Percentiles rank a stretch among this genome's conserved stretches.
Conservation (phyloP, 2,797 vertebrate genomes). For the Periparus ater region DNA sequence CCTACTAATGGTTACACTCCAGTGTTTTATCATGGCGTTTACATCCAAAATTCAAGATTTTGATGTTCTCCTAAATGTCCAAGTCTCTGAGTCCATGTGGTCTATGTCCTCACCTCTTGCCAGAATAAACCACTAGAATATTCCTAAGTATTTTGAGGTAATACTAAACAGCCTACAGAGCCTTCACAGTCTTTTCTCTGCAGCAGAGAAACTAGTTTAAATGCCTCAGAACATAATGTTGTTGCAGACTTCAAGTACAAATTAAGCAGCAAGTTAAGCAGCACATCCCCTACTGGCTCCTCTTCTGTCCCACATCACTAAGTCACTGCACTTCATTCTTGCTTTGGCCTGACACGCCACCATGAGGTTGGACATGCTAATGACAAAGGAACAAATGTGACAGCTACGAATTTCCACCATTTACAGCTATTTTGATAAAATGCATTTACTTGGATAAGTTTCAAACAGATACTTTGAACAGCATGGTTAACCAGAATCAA, state of each 20-base stretch:
- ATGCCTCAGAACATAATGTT: background rate
- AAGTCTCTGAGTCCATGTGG: background rate
- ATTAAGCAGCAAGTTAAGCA: background rate
- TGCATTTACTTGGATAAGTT: background rate
- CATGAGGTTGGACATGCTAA: constrained; percentile 2
- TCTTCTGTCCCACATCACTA: background rate
- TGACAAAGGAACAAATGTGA: background rate
- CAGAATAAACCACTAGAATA: background rate
- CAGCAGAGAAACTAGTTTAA: background rate
- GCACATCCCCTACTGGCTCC: background rate
- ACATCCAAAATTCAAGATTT: background rate
- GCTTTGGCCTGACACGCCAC: background rate
- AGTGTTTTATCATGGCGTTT: background rate
- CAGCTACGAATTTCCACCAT: background rate
- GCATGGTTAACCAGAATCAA: background rate
- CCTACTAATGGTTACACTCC: background rate
- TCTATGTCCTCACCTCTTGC: background rate
- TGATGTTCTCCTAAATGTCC: background rate
- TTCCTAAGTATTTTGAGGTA: background rate
- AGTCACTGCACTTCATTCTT: background rate
- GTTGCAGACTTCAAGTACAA: background rate
- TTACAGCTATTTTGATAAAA: background rate
- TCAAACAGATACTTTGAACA: background rate
- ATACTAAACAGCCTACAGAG: background rate
- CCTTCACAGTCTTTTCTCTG: background rate